Percentiles rank a stretch among this genome's conserved stretches.
Conservation (phyloP, 2,888 invertebrate species). For the Dolomedes plantarius region DNA sequence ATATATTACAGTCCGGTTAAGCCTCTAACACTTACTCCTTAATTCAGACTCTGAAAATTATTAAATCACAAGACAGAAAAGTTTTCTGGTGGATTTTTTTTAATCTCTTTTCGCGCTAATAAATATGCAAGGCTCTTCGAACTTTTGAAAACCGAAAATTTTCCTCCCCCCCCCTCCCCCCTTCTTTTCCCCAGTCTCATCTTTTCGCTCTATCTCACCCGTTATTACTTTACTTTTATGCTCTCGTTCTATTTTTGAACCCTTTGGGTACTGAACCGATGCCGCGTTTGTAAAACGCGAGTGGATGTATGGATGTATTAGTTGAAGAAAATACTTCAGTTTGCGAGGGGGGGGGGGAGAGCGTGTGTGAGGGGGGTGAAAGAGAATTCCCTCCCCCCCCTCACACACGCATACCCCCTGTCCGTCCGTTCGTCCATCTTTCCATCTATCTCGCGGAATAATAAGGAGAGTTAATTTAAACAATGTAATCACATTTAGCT, state of each 20-base stretch:
- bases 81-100: slow-evolving; percentile 37
- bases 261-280: slow-evolving; percentile 62
- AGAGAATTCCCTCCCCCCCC: not conserved
- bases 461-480: slow-evolving; percentile 72
- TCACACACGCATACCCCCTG: too few relatives aligned
- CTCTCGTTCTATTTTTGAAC: slow-evolving; percentile 61
- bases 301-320: slow-evolving; percentile 19
- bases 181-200: not conserved
- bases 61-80: slow-evolving; percentile 67
- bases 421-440: slow-evolving; percentile 19
- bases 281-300: slow-evolving; percentile 45
- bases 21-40: slow-evolving; percentile 39
- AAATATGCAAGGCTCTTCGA: slow-evolving; percentile 60
- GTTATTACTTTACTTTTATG: slow-evolving; percentile 44
- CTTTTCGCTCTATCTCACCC: slow-evolving; percentile 23
- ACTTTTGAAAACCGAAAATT: slow-evolving; percentile 68
- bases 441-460: slow-evolving; percentile 66
- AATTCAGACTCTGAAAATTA: slow-evolving; percentile 64
- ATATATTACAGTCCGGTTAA: slow-evolving; percentile 61
- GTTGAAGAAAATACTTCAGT: slow-evolving; percentile 1
- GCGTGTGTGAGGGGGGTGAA: not conserved
- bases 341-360: not conserved
- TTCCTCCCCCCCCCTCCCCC: not conserved
- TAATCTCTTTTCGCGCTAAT: slow-evolving; percentile 43
- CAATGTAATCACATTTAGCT: slow-evolving; percentile 72